Evolutionary conservation across 2,888 invertebrate genomes (phyloP).

Genomic region (Hyposoter dolosus): DNA sequence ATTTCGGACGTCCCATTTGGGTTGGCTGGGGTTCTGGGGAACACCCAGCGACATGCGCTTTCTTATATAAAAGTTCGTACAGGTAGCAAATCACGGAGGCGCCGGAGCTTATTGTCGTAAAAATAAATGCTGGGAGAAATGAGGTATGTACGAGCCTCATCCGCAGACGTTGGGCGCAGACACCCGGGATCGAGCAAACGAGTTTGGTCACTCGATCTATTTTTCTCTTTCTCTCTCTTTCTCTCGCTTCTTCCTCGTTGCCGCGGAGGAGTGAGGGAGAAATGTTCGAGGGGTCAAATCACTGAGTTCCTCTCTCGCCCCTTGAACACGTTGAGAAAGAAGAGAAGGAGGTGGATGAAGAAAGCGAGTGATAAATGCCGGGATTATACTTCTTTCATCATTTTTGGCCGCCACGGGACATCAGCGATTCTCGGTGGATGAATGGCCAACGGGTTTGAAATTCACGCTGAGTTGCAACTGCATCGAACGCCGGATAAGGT

Average conservation of each 20-base stretch:
- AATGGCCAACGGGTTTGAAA: constrained; percentile 61
- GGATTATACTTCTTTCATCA: constrained; percentile 55
- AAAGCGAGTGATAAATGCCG: constrained; percentile 51
- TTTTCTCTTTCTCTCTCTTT: constrained; percentile 38
- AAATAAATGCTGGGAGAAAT: constrained; percentile 42
- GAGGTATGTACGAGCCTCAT: constrained; percentile 19
- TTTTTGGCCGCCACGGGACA: constrained; percentile 33
- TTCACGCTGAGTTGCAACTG: constrained; percentile 46
- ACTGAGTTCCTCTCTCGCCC: constrained; percentile 34
- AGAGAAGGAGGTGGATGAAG: constrained; percentile 31
- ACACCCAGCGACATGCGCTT: constrained; percentile 1
- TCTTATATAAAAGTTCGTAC: constrained; percentile 36
- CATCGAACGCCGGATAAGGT: constrained; percentile 39
- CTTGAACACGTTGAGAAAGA: constrained; percentile 23
- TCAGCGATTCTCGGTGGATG: constrained; percentile 38
- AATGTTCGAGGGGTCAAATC: constrained; percentile 54
- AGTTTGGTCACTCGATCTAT: constrained; percentile 62
- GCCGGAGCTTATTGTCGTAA: constrained; percentile 59
- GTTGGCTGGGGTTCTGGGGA: constrained; percentile 11
- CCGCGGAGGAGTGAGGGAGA: constrained; percentile 11
- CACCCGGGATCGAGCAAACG: constrained; percentile 60
- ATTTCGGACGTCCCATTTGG: constrained; percentile 14
- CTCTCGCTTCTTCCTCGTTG: constrained; percentile 1
- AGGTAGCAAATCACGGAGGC: constrained; percentile 56
- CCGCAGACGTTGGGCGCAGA: constrained; percentile 56